These are phyloP conservation scores for Papilio protenor DNA, from an alignment of 2,888 invertebrate species.

Conservation along the genomic window DNA sequence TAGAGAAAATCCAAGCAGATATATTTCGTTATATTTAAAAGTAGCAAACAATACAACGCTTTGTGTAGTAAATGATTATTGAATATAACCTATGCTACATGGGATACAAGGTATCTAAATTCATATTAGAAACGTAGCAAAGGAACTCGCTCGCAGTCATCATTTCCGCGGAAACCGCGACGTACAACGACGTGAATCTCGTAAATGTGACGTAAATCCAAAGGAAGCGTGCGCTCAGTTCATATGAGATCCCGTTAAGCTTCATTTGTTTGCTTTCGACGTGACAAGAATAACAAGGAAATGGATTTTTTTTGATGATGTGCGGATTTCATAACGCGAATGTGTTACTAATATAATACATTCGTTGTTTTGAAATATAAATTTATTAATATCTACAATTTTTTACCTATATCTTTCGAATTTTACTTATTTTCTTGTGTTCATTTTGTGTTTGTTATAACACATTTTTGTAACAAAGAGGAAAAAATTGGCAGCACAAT, in stretches of 20 bases:
- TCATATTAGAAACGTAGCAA: slow-evolving; percentile 16
- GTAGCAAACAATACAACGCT: background rate
- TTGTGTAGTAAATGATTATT: background rate
- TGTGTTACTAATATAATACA: background rate
- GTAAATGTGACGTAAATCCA: slow-evolving; percentile 37
- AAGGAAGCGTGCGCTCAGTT: slow-evolving; percentile 32
- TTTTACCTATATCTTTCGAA: too few relatives aligned
- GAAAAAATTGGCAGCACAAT: background rate
- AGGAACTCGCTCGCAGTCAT: slow-evolving; percentile 27
- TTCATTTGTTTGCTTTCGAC: slow-evolving; percentile 33
- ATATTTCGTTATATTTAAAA: too few relatives aligned
- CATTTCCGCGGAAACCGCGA: slow-evolving; percentile 38
- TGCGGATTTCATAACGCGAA: background rate
- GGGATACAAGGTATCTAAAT: slow-evolving; percentile 13
- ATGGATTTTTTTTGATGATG: slow-evolving; percentile 26
- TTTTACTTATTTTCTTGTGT: background rate
- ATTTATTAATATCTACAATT: too few relatives aligned
- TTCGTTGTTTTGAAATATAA: too few relatives aligned
- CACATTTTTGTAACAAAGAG: background rate
- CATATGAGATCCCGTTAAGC: slow-evolving; percentile 33
- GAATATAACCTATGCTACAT: background rate
- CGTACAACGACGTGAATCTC: slow-evolving; percentile 34
- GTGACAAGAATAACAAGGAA: slow-evolving; percentile 30
- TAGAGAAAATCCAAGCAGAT: too few relatives aligned
- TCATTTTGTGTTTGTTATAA: background rate